Percentiles rank a stretch among this genome's conserved stretches.
These are phyloP conservation scores for Macrostomum lignano DNA, from an alignment of 1,140 invertebrate species.

Conservation along the genomic window DNA sequence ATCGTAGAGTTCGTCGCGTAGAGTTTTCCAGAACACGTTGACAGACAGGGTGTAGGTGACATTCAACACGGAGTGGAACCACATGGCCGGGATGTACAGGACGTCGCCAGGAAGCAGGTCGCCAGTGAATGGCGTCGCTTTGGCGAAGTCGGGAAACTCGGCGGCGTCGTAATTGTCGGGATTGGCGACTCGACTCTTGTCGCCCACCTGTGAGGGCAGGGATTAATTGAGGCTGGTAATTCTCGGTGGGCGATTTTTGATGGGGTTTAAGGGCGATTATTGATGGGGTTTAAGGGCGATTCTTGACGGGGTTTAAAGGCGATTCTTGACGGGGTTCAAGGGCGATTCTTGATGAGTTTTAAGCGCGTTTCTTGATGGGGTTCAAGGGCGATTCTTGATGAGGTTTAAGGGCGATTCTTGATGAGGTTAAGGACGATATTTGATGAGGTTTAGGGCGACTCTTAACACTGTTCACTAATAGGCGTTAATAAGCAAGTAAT, in stretches of 20 bases:
- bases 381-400: too few relatives aligned
- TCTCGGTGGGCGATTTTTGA: background rate
- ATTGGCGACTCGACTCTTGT: slow-evolving; percentile 3
- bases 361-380: too few relatives aligned
- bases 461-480: too few relatives aligned
- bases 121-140: background rate
- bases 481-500: background rate
- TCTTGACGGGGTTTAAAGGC: too few relatives aligned
- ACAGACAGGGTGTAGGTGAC: slow-evolving; percentile 2
- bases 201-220: too few relatives aligned
- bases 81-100: slow-evolving; percentile 6
- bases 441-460: too few relatives aligned
- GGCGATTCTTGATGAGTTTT: too few relatives aligned
- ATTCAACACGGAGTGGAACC: slow-evolving; percentile 4
- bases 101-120: slow-evolving; percentile 4
- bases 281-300: too few relatives aligned
- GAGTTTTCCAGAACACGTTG: slow-evolving; percentile 6
- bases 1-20: slow-evolving; percentile 5
- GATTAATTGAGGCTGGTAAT: too few relatives aligned
- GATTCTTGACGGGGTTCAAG: too few relatives aligned
- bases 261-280: slow-evolving; percentile 1
- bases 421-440: too few relatives aligned
- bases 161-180: slow-evolving; percentile 3
- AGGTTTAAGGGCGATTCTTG: too few relatives aligned
- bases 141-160: slow-evolving; percentile 1